Evolutionary conservation across 2,888 invertebrate genomes (phyloP), one percentile per base, ranked within the genome.

Genomic region (Watsonalla binaria): DNA sequence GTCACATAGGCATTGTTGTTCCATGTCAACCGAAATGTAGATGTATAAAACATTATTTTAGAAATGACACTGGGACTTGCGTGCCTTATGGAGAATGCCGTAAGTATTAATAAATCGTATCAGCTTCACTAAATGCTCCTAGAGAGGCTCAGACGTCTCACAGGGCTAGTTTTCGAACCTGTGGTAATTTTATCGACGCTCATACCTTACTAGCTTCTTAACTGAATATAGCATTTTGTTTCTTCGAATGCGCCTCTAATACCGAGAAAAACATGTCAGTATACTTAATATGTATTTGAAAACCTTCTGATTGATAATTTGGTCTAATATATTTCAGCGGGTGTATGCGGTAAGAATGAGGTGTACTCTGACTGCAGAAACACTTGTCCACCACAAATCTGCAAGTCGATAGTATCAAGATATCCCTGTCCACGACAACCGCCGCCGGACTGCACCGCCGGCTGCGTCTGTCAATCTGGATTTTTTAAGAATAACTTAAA

Each of bases 1-100:
- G 74, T 0, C 14, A 24, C 0, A 72, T 75, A 5, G 60, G 60
- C 2, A 66, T 76, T 5, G 57, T 70, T 5, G 35, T 74, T 4
- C 45, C 53, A 13, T 78, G 78, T 53, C 63, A 54, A 0, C 82
- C 82, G 0, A 59, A 56, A 14, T 82, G 82, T 48, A 57, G 72
- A 14, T 83, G 82, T 54, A 65, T 63, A 0, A 51, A 68, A 7
- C 63, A 62, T 0, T 78, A 72, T 52, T 74, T 24, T 24, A 24
- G 78, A 70, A 74, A 75, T 45, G 57, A 67, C 0, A 59, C 75
- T 46, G 74, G 74, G 0, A 58, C 53, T 4, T 82, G 82, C 39
- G 74, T 82, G 5, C 80, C 79, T n/a, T 75, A 71, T 55, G 60
- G 57, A 13, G 51, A 72, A 39, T 81, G 82, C 46, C 65, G 76